Conservation (phyloP, 2,888 invertebrate species). For the Charanyca ferruginea region DNA sequence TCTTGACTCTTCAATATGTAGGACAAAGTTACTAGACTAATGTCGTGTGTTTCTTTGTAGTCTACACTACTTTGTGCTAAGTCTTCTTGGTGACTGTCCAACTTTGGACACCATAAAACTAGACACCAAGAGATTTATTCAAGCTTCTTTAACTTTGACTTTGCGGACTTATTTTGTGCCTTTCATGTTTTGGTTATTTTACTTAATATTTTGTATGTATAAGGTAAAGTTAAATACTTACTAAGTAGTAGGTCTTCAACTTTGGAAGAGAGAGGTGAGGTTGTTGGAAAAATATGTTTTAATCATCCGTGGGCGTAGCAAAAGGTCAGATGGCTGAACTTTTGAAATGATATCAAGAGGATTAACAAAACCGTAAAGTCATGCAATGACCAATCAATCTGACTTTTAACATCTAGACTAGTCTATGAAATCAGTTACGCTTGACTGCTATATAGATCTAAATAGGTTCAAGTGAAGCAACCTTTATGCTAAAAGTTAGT, state of each 20-base stretch:
- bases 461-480: constrained; percentile 9
- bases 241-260: not conserved
- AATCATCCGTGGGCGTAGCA: not conserved
- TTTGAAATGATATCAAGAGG: not conserved
- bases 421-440: not conserved
- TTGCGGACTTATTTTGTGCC: constrained; percentile 17
- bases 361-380: not conserved
- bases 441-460: not conserved
- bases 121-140: constrained; percentile 55
- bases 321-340: not conserved
- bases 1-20: constrained; percentile 11
- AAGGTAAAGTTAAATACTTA: not conserved
- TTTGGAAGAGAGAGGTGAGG: not conserved
- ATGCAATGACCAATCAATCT: not conserved
- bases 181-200: constrained; percentile 1
- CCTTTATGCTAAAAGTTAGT: constrained; percentile 7
- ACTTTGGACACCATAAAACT: constrained; percentile 63
- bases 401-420: not conserved
- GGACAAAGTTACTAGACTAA: constrained; percentile 49
- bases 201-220: not conserved
- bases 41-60: constrained; percentile 55
- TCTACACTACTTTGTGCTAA: constrained; percentile 51
- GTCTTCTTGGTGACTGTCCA: constrained; percentile 56
- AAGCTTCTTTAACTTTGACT: constrained; percentile 45
- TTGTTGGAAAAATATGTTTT: not conserved